These are phyloP conservation scores for Cephalophus harveyi DNA, from an alignment of 2,113 vertebrate genomes.

Conservation along the genomic window DNA sequence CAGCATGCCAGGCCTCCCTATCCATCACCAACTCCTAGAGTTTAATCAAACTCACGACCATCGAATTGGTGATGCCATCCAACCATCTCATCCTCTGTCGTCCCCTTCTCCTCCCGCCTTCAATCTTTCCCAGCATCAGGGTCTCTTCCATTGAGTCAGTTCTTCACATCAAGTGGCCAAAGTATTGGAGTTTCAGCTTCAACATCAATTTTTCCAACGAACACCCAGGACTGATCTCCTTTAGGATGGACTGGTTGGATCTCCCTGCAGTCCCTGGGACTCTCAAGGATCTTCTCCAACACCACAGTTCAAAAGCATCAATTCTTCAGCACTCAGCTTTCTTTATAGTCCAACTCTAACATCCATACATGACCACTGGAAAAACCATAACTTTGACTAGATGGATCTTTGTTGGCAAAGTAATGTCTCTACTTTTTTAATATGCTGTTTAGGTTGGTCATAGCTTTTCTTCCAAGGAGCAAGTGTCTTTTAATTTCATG, in stretches of 20 bases:
- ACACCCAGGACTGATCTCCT: not conserved
- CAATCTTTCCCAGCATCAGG: not conserved
- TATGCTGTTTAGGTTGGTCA: not conserved
- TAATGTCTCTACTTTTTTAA: not conserved
- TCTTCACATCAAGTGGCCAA: not conserved
- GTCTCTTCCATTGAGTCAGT: not conserved
- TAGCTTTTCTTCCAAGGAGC: not conserved
- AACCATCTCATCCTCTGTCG: not conserved
- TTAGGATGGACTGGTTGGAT: not conserved
- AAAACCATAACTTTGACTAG: not conserved
- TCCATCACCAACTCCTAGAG: not conserved
- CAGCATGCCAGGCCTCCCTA: not conserved
- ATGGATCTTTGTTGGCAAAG: not conserved
- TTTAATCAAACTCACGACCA: not conserved
- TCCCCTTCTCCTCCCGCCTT: not conserved
- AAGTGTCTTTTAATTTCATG: not conserved
- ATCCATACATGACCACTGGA: not conserved
- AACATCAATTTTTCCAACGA: not conserved
- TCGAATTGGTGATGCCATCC: not conserved
- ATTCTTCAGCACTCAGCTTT: not conserved
- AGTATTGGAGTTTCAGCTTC: not conserved
- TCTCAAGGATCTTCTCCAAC: not conserved
- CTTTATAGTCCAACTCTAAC: not conserved
- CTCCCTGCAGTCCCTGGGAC: not conserved
- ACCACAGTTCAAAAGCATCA: not conserved